Evolutionary conservation across 1,140 invertebrate species (phyloP).

Genomic region (Diorhabda carinulata): DNA sequence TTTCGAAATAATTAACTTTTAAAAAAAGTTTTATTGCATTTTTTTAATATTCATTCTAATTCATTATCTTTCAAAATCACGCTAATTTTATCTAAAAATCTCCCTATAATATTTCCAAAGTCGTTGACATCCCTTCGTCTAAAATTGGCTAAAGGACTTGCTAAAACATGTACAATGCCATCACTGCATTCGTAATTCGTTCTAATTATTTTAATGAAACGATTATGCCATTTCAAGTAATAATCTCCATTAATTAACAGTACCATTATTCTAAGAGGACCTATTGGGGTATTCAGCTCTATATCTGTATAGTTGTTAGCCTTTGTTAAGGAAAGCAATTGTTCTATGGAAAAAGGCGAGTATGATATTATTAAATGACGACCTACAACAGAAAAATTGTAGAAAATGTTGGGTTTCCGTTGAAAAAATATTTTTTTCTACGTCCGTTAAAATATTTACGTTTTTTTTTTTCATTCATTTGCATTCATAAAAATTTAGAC

Average conservation of each 20-base stretch:
- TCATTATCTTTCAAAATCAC: too few species aligned
- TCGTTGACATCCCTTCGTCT: not conserved
- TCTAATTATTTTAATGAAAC: slow-evolving; percentile 26
- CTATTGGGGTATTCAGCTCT: slow-evolving; percentile 14
- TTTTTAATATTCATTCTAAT: too few species aligned
- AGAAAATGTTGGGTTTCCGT: too few species aligned
- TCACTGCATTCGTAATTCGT: slow-evolving; percentile 34
- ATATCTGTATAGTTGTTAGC: slow-evolving; percentile 24
- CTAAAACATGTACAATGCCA: slow-evolving; percentile 37
- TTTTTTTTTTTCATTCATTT: too few species aligned
- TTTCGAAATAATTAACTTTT: too few species aligned
- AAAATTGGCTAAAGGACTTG: slow-evolving; percentile 21
- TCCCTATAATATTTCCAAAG: too few species aligned
- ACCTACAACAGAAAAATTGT: too few species aligned
- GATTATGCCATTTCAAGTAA: slow-evolving; percentile 28
- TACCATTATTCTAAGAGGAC: slow-evolving; percentile 14
- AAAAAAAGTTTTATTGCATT: too few species aligned
- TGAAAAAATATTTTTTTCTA: too few species aligned
- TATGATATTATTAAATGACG: slow-evolving; percentile 32
- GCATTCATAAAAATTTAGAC: too few species aligned
- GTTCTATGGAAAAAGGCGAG: slow-evolving; percentile 28
- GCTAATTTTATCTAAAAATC: too few species aligned
- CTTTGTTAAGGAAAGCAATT: slow-evolving; percentile 24
- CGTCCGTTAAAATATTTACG: too few species aligned
- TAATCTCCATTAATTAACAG: slow-evolving; percentile 22